These are phyloP conservation scores for Callaeas wilsoni DNA, from an alignment of 2,113 vertebrate genomes.

Conservation along the genomic window DNA sequence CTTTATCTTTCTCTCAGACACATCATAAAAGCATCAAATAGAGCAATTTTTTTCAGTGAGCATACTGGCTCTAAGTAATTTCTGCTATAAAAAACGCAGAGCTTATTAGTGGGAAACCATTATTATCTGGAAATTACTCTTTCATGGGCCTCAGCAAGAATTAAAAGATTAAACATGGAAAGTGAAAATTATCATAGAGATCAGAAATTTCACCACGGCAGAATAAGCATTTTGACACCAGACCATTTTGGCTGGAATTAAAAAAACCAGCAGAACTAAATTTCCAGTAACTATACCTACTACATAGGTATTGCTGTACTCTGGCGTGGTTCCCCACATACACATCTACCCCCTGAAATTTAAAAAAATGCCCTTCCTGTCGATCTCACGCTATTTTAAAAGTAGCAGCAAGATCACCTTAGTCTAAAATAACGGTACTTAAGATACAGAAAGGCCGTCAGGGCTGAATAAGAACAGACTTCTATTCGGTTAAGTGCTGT, in stretches of 20 bases:
- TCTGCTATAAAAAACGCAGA: not conserved
- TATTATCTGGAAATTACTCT: slow-evolving; percentile 19
- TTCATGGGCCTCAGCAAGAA: not conserved
- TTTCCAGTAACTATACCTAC: not conserved
- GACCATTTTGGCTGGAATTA: not conserved
- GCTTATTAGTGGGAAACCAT: not conserved
- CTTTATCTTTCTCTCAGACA: not conserved
- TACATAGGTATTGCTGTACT: not conserved
- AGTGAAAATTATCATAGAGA: slow-evolving; percentile 16
- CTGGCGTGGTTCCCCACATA: not conserved
- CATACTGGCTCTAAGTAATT: not conserved
- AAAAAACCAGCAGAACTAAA: not conserved
- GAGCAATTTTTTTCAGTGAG: not conserved
- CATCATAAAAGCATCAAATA: not conserved
- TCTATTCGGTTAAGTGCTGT: not conserved
- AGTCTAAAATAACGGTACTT: not conserved
- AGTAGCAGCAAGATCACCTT: not conserved
- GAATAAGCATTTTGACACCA: slow-evolving; percentile 10
- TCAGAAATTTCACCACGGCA: not conserved
- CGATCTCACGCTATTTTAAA: not conserved
- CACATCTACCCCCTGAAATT: not conserved
- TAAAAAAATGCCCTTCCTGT: not conserved
- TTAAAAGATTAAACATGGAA: slow-evolving; percentile 1
- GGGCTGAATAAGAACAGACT: not conserved
- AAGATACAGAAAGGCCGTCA: not conserved